phyloP scores from a whole-genome alignment of 2,797 vertebrate species.

The Malurus leucopterus region DNA sequence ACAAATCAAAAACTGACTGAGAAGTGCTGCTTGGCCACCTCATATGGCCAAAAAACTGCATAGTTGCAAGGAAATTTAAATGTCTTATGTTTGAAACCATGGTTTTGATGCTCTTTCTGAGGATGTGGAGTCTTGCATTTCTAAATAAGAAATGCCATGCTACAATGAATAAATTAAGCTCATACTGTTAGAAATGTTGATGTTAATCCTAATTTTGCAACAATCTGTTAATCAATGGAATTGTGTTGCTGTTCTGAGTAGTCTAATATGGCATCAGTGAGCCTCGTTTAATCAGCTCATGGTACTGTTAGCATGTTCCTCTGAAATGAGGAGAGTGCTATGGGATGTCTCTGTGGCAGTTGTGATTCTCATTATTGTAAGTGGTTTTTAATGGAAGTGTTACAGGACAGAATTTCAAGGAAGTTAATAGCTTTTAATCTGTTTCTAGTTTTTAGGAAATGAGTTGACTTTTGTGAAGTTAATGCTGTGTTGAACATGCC shows the following conservation, averaged over 20 bases:
- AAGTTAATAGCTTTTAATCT: neutral
- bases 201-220: neutral
- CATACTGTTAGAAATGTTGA: neutral
- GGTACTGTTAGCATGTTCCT: neutral
- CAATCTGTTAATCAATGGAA: neutral
- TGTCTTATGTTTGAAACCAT: neutral
- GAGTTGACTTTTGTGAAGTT: neutral
- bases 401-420: neutral
- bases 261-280: neutral
- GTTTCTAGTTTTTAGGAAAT: neutral
- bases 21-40: neutral
- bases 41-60: neutral
- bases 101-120: neutral
- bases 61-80: neutral
- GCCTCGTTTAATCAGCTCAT: neutral
- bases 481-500: neutral
- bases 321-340: neutral
- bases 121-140: neutral
- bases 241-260: neutral
- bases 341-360: neutral
- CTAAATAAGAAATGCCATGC: neutral
- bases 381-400: neutral
- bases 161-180: neutral
- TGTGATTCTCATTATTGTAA: neutral
- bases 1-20: neutral